A percentile compares a stretch with the other conserved stretches of the same genome.
Conservation (phyloP, 2,888 invertebrate genomes). For the Sycophila texana region DNA sequence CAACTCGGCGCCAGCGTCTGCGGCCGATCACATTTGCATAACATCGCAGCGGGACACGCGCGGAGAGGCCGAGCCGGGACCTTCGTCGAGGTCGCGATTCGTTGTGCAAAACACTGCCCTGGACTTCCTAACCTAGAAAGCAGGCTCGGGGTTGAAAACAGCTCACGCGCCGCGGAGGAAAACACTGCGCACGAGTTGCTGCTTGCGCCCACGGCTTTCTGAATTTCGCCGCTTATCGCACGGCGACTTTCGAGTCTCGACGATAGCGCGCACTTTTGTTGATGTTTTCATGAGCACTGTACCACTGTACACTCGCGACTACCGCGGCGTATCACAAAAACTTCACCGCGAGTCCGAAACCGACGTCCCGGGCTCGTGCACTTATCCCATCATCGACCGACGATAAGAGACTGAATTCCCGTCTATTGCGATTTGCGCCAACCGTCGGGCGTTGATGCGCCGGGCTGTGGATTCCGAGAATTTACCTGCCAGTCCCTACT, state of each 20-base stretch:
- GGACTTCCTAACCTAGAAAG: constrained; percentile 67
- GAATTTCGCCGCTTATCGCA: not conserved
- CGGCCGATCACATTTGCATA: not conserved
- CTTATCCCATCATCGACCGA: too few species aligned
- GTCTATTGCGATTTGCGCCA: too few species aligned
- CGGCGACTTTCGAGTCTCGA: not conserved
- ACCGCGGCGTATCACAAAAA: too few species aligned
- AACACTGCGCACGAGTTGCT: constrained; percentile 52
- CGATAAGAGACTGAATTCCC: too few species aligned
- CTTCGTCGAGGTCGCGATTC: constrained; percentile 63
- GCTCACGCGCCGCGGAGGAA: constrained; percentile 36
- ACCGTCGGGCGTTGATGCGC: too few species aligned
- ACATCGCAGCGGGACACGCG: not conserved
- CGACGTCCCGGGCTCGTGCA: too few species aligned
- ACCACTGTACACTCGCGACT: not conserved
- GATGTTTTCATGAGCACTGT: too few species aligned
- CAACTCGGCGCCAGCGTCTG: too few species aligned
- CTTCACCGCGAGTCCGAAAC: too few species aligned
- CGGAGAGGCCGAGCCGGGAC: constrained; percentile 6
- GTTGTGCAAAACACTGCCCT: constrained; percentile 59
- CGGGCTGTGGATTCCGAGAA: too few species aligned
- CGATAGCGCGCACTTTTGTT: not conserved
- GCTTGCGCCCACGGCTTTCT: constrained; percentile 17
- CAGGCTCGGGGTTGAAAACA: not conserved
- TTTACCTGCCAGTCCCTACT: too few species aligned